Percentiles rank a stretch among this genome's conserved stretches.
Conservation (phyloP, 2,113 vertebrate genomes). For the Petaurus breviceps region DNA sequence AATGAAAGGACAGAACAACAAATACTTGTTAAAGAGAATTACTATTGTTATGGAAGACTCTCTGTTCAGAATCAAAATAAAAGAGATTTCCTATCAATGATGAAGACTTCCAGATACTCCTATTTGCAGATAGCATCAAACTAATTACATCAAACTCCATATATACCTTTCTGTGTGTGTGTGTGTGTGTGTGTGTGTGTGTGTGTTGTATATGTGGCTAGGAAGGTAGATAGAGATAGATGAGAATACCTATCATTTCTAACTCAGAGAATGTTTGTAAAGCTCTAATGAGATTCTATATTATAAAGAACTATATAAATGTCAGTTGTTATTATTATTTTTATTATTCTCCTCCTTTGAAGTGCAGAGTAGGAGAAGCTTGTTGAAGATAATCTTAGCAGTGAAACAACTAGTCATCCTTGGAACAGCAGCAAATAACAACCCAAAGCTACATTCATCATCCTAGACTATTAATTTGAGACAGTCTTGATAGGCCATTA, state of each 20-base stretch:
- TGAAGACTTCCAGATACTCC: too few relatives aligned
- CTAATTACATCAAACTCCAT: too few relatives aligned
- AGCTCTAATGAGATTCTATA: not conserved
- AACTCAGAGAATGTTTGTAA: not conserved
- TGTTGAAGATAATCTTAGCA: not conserved
- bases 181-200: not conserved
- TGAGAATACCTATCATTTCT: not conserved
- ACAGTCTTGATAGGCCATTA: constrained; percentile 16
- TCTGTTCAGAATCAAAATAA: too few relatives aligned
- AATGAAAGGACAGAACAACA: too few relatives aligned
- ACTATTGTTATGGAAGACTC: too few relatives aligned
- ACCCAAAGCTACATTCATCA: constrained; percentile 10
- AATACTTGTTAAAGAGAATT: too few relatives aligned
- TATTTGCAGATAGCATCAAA: too few relatives aligned
- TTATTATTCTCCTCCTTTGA: not conserved
- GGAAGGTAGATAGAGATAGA: not conserved
- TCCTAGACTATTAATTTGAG: constrained; percentile 50
- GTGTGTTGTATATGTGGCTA: not conserved
- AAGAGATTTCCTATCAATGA: too few relatives aligned
- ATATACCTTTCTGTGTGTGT: not conserved
- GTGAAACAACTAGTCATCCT: not conserved
- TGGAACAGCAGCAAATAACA: not conserved
- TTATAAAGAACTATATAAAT: not conserved
- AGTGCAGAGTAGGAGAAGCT: not conserved
- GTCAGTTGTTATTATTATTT: not conserved